A percentile compares a stretch with the other conserved stretches of the same genome.
Evolutionary conservation across 2,113 vertebrate genomes (phyloP).

Genomic region (Phalacrocorax brasilianus): DNA sequence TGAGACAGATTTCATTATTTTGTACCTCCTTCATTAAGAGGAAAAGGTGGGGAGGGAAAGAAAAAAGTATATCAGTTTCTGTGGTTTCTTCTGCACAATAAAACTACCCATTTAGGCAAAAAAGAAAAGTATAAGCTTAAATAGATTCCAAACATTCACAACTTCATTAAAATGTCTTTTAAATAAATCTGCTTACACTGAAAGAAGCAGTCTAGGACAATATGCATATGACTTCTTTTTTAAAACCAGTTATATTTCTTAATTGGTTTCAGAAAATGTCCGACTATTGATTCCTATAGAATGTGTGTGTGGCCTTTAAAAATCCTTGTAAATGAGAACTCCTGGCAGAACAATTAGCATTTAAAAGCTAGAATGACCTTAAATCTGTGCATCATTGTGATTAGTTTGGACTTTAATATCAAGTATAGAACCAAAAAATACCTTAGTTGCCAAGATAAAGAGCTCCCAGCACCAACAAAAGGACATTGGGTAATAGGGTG

Average conservation of each 20-base stretch:
- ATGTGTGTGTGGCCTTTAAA: slow-evolving; percentile 81
- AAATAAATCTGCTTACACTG: not conserved
- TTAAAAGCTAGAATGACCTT: slow-evolving; percentile 87
- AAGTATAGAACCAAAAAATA: slow-evolving; percentile 49
- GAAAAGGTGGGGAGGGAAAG: not conserved
- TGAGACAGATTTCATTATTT: not conserved
- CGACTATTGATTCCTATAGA: slow-evolving; percentile 71
- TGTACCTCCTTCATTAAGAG: not conserved
- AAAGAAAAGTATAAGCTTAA: not conserved
- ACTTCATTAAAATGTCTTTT: slow-evolving; percentile 19
- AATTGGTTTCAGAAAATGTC: slow-evolving; percentile 68
- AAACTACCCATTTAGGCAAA: not conserved
- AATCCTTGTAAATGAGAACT: slow-evolving; percentile 82
- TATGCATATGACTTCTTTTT: slow-evolving; percentile 13
- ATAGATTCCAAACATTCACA: not conserved
- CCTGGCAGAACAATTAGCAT: slow-evolving; percentile 90
- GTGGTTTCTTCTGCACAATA: not conserved
- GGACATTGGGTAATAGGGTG: slow-evolving; percentile 60
- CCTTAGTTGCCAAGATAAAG: slow-evolving; percentile 69
- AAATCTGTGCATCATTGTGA: slow-evolving; percentile 82
- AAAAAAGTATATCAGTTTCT: not conserved
- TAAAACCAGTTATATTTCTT: slow-evolving; percentile 20
- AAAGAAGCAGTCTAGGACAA: not conserved
- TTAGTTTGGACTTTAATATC: slow-evolving; percentile 78
- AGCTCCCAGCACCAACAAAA: slow-evolving; percentile 58